Evolutionary conservation across 2,797 vertebrate genomes (phyloP).

Genomic region (Eleutherodactylus coqui): DNA sequence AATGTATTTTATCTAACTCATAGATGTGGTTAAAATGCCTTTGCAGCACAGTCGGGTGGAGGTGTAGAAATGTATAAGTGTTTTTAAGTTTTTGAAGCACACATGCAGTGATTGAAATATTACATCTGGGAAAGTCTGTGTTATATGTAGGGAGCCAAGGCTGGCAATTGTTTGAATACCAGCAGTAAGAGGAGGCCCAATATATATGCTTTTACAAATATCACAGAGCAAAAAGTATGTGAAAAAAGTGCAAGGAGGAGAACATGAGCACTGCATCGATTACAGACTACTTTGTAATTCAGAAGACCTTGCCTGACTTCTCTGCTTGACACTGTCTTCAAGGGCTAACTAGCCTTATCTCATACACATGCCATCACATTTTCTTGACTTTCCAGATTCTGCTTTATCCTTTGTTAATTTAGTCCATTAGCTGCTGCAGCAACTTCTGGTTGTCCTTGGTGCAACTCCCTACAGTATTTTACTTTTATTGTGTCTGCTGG

Average conservation of each 20-base stretch:
- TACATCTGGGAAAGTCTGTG: constrained; percentile 57
- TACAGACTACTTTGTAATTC: not conserved
- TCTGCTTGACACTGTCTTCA: not conserved
- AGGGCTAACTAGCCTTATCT: not conserved
- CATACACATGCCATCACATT: not conserved
- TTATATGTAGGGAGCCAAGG: constrained; percentile 30
- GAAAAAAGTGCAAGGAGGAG: constrained; percentile 9
- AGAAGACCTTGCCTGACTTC: constrained; percentile 27
- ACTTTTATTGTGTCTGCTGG: not conserved
- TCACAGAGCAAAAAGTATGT: constrained; percentile 19
- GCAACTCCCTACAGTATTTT: not conserved
- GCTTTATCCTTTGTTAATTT: not conserved
- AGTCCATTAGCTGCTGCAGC: not conserved
- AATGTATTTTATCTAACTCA: constrained; percentile 35
- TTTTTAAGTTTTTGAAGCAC: constrained; percentile 55
- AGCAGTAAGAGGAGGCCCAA: constrained; percentile 44
- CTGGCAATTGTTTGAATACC: constrained; percentile 54
- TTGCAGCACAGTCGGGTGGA: constrained; percentile 28
- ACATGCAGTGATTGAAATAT: constrained; percentile 59
- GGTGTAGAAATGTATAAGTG: constrained; percentile 53
- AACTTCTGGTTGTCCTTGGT: not conserved
- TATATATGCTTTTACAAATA: constrained; percentile 47
- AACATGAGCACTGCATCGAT: constrained; percentile 18
- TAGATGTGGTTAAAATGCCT: constrained; percentile 55
- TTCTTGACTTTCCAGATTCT: not conserved